Base-by-base conservation (phyloP, 2,888 invertebrate genomes). In the Desoria tigrina region DNA sequence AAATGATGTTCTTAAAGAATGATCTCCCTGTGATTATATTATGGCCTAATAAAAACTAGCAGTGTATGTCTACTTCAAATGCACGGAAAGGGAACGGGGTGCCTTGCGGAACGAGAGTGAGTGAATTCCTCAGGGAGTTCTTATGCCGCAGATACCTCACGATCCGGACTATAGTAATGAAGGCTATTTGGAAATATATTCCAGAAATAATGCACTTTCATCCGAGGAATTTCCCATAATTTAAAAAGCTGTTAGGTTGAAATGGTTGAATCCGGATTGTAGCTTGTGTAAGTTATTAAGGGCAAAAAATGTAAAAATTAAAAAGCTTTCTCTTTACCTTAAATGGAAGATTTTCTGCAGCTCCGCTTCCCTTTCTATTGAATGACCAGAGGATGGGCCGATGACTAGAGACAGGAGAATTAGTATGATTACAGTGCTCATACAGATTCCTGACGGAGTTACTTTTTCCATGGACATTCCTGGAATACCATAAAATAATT, bases 341-440 rank as follows among this genome's bases (percentile, higher is more conserved):
- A 76, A 63, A 61, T 75, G 74, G 58, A 76, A 74, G 23, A 76
- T 68, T 64, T 76, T 76, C 61, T 76, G 76, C 49, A 76, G 53
- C 45, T 74, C 76, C 28, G 71, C 65, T 61, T 76, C 76, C 50
- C 56, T 55, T 24, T 63, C 69, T 26, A 68, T 66, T 28, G 72
- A 60, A 39, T 57, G 57, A 6, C 57, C 57, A 4, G 6, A 57
- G 42, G 58, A 45, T 24, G 42, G 58, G 24, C 24, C 24, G 11
- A 57, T 42, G 49, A 49, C 49, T n/a, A 58, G 49, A 27, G 58
- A 57, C 42, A 58, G 26, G 24, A 58, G 58, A 28, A 18, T 26
- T 24, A 58, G 58, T 37, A 39, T 37, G 32, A 39, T 23, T 9
- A 21, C 9, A 6, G 57, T 57, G 24, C 24, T 37, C 57, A 57